Conservation (phyloP, 1,140 invertebrate species). For the Cotesia vestalis region DNA sequence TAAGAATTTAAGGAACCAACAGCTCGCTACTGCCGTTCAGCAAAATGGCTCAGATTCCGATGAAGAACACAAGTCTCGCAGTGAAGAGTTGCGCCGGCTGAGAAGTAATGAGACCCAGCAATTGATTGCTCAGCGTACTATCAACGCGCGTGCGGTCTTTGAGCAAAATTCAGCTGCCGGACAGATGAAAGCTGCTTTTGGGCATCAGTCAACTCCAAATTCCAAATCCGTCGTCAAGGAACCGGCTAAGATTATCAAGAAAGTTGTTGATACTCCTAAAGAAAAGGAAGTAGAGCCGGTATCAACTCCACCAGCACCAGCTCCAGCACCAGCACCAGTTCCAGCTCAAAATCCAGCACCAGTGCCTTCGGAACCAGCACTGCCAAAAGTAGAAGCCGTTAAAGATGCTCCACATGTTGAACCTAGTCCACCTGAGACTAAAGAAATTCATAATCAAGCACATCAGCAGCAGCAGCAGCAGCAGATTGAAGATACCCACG, state of each 20-base stretch:
- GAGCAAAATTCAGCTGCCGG: slow-evolving; percentile 80
- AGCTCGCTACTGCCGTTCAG: slow-evolving; percentile 33
- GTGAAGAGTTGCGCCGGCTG: slow-evolving; percentile 75
- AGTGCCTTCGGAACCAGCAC: slow-evolving; percentile 18
- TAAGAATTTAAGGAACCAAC: slow-evolving; percentile 55
- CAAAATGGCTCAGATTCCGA: slow-evolving; percentile 49
- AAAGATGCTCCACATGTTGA: background rate
- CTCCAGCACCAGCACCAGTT: too few relatives aligned
- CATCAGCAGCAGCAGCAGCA: background rate
- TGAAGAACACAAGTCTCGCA: slow-evolving; percentile 58
- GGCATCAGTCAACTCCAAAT: slow-evolving; percentile 40
- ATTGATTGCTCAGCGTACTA: slow-evolving; percentile 78
- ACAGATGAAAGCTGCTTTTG: slow-evolving; percentile 63
- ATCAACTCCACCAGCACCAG: too few relatives aligned
- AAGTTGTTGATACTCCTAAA: slow-evolving; percentile 5
- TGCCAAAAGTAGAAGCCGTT: slow-evolving; percentile 11
- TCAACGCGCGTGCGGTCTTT: slow-evolving; percentile 82
- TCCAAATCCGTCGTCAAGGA: slow-evolving; percentile 36
- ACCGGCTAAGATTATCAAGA: slow-evolving; percentile 32
- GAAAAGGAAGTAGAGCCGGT: background rate
- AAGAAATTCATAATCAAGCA: background rate
- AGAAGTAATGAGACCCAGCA: slow-evolving; percentile 79
- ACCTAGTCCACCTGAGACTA: background rate
- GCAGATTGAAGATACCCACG: background rate
- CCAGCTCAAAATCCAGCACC: too few relatives aligned